These are phyloP conservation scores for Cosmia trapezina DNA, from an alignment of 2,888 invertebrate genomes.

Conservation along the genomic window DNA sequence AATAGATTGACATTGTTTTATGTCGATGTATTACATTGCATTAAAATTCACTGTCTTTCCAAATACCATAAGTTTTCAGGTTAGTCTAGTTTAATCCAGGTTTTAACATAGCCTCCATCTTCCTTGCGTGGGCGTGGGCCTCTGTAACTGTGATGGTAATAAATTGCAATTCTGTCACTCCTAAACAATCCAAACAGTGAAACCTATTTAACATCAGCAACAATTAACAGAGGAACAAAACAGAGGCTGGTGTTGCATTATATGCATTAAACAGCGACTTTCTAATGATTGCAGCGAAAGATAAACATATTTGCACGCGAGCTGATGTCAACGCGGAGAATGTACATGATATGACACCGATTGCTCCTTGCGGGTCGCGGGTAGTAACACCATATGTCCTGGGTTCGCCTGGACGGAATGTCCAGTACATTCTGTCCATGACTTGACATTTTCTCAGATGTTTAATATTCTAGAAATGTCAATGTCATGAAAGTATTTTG, in stretches of 20 bases:
- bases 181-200: constrained; percentile 26
- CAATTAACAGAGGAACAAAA: constrained; percentile 48
- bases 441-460: background rate
- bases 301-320: constrained; percentile 74
- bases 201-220: constrained; percentile 37
- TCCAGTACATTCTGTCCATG: too few relatives aligned
- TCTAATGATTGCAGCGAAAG: constrained; percentile 68
- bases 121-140: background rate
- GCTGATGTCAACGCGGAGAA: constrained; percentile 70
- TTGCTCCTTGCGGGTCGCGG: constrained; percentile 57
- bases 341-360: constrained; percentile 68
- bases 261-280: constrained; percentile 61
- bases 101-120: background rate
- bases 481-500: background rate
- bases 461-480: background rate
- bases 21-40: too few relatives aligned
- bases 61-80: background rate
- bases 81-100: background rate
- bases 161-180: background rate
- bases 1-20: too few relatives aligned
- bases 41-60: background rate
- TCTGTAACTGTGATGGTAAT: background rate
- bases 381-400: constrained; percentile 25
- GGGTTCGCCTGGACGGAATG: background rate
- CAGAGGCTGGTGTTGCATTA: constrained; percentile 45